phyloP scores from a whole-genome alignment of 2,113 vertebrate genomes.

The Myiozetetes cayanensis region DNA sequence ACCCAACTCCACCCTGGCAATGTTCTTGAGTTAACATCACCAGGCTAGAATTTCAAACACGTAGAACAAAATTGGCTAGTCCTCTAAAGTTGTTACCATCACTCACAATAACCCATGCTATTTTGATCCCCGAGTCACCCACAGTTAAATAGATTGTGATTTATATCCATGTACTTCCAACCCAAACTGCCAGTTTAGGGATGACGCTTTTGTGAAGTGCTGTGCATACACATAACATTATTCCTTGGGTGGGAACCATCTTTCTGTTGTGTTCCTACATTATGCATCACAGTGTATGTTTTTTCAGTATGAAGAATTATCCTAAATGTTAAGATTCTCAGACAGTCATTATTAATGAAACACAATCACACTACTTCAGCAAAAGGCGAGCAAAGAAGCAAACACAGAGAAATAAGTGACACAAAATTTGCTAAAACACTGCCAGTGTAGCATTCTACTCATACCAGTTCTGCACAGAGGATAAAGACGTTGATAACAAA shows the following conservation, averaged over 20 bases:
- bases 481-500: not conserved
- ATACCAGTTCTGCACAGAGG: not conserved
- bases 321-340: not conserved
- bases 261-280: not conserved
- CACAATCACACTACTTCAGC: not conserved
- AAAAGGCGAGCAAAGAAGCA: not conserved
- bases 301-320: not conserved
- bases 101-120: not conserved
- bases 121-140: not conserved
- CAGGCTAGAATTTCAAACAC: slow-evolving; percentile 59
- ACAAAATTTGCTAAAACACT: not conserved
- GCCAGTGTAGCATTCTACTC: not conserved
- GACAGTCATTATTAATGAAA: not conserved
- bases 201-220: not conserved
- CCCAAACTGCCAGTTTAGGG: not conserved
- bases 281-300: not conserved
- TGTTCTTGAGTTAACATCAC: slow-evolving; percentile 38
- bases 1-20: slow-evolving; percentile 41
- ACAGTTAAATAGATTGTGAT: not conserved
- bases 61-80: slow-evolving; percentile 40
- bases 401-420: not conserved
- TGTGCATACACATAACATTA: not conserved
- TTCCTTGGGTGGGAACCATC: not conserved
- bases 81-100: slow-evolving; percentile 11
- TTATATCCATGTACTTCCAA: not conserved